A percentile compares a stretch with the other conserved stretches of the same genome.
These are phyloP conservation scores for Brachyptera putata DNA, from an alignment of 2,888 invertebrate species.

Conservation along the genomic window DNA sequence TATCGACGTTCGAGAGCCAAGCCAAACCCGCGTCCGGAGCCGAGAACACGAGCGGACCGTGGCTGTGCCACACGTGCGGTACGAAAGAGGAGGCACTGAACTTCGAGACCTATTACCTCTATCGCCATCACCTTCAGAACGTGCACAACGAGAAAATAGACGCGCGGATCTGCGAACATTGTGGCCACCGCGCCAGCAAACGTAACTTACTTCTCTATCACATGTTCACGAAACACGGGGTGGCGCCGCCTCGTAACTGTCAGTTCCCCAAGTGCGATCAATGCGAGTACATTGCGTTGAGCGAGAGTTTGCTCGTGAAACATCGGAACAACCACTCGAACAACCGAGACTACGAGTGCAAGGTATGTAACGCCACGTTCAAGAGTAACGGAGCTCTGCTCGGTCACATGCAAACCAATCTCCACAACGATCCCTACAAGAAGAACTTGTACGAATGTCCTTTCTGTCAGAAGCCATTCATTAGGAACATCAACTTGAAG, in stretches of 20 bases:
- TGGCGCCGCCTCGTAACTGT: conserved; percentile 63
- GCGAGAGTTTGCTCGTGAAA: conserved; percentile 61
- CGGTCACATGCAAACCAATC: conserved; percentile 52
- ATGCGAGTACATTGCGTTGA: conserved; percentile 73
- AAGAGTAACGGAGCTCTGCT: conserved; percentile 40
- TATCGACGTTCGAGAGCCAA: conserved; percentile 29
- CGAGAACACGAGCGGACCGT: conserved; percentile 57
- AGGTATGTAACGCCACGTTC: conserved; percentile 54
- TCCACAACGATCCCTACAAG: conserved; percentile 38
- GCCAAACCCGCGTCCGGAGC: conserved; percentile 37
- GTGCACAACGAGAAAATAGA: conserved; percentile 74
- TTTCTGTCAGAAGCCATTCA: conserved; percentile 71
- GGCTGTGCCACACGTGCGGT: conserved; percentile 76
- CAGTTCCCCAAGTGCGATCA: conserved; percentile 73
- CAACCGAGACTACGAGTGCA: conserved; percentile 48
- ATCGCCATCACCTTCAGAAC: conserved; percentile 67
- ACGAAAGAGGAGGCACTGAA: conserved; percentile 61
- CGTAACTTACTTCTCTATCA: conserved; percentile 73
- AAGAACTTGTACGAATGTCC: conserved; percentile 53
- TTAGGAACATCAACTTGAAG: conserved; percentile 64
- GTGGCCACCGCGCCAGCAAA: conserved; percentile 71
- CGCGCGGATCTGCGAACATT: conserved; percentile 74
- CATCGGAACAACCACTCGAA: conserved; percentile 61
- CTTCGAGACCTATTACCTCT: conserved; percentile 73
- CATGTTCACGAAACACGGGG: conserved; percentile 72